Evolutionary conservation across 2,113 vertebrate genomes (phyloP), one percentile per base, ranked within the genome.

Genomic region (Eptatretus burgeri): DNA sequence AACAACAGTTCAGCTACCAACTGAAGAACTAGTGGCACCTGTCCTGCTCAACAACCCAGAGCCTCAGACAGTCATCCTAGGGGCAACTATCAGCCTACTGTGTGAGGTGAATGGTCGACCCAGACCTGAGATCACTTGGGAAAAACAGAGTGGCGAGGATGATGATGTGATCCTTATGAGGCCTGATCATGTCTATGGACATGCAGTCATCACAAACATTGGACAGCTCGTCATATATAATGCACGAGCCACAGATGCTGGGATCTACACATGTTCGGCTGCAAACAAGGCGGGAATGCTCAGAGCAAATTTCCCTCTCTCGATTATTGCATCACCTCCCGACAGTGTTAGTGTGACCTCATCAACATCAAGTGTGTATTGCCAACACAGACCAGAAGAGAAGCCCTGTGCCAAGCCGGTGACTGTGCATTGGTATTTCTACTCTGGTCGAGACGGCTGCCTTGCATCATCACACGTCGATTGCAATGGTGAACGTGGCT

Each of bases 401-500:
- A 20, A n/a, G 19, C n/a, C 56, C n/a, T 60, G n/a, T 17, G n/a
- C 9, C n/a, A 12, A 60, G 12, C 19, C 56, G 13, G n/a, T 12
- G 19, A 20, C 56, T 17, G 56, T n/a, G 19, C 56, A 17, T 60
- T 60, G n/a, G 56, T 60, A n/a, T 17, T 60, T 20, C n/a, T n/a
- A n/a, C 56, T n/a, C n/a, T 12, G 11, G 56, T 17, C 56, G n/a
- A 19, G 56, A 19, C 53, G 53, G 12, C 56, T 17, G 16, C 56
- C 11, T 20, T 20, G 20, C 56, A 9, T 17, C 56, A 20, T 17
- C 56, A 10, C 10, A n/a, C 53, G 53, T 60, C 3, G 56, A 13
- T 17, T n/a, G 56, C 56, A n/a, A 60, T 19, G 13, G 56, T 19
- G 19, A 60, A 68, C 85, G 80, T 19, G 56, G n/a, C n/a, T 60